Conservation (phyloP, 2,888 invertebrate genomes). For the Oscheius sp. region DNA sequence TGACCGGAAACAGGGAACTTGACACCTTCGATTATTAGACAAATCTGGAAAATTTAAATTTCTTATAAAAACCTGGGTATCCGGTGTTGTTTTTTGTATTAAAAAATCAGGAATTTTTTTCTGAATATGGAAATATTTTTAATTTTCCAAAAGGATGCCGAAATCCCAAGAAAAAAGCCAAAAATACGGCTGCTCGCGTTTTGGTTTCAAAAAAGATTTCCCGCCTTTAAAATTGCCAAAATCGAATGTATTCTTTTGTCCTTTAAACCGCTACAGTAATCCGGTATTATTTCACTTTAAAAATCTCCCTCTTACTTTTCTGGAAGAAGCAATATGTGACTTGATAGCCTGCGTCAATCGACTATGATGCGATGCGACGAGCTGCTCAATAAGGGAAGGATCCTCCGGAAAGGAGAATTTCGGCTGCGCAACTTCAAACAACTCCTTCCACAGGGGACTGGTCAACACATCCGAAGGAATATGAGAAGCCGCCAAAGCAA, state of each 20-base stretch:
- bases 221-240: no score
- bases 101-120: no score
- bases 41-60: no score
- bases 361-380: conserved; percentile 32
- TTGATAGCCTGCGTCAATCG: conserved; percentile 46
- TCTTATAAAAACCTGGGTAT: no score
- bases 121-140: not conserved
- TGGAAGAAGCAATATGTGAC: conserved; percentile 26
- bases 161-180: no score
- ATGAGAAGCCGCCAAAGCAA: conserved; percentile 54
- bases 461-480: conserved; percentile 47
- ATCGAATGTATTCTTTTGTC: no score
- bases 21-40: conserved; percentile 27
- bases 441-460: conserved; percentile 60
- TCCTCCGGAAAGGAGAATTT: conserved; percentile 63
- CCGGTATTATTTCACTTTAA: not conserved
- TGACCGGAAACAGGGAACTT: conserved; percentile 12
- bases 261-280: no score
- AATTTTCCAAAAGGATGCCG: not conserved
- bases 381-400: conserved; percentile 44
- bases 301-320: conserved; percentile 39
- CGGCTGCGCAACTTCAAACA: conserved; percentile 65
- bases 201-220: no score
- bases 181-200: no score
- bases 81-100: no score